Evolutionary conservation across 2,113 vertebrate genomes (phyloP), one percentile per base, ranked within the genome.

Genomic region (Brachypteracias leptosomus): DNA sequence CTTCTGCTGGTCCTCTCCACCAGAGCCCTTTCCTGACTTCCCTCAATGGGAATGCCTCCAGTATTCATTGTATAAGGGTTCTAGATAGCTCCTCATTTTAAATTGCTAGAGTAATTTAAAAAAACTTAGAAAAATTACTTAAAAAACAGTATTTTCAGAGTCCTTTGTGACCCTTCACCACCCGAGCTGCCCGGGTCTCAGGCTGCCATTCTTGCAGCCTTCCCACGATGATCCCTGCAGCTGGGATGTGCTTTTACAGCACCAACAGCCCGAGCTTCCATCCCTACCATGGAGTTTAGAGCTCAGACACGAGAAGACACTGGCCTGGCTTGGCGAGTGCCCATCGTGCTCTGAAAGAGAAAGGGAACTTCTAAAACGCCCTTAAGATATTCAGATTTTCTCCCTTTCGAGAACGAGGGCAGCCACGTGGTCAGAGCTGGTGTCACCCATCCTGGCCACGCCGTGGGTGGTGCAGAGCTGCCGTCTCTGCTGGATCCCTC

Each of bases 341-440:
- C 1, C 7, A 2, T 4, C 4, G 38, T 57, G 83, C 88, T 93
- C 51, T 95, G 85, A 95, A 92, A 92, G 81, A 71, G 88, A 96
- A 96, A 95, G 90, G 82, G 93, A 96, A 96, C 82, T 96, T 94
- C 74, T 19, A 7, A 91, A 94, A 96, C 93, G 76, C 92, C 96
- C 97, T 96, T 95, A 97, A 97, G 94, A 87, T 74, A 80, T 65
- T 89, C 88, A 76, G 66, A 59, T 90, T 71, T 82, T 35, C 94
- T 89, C 76, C 72, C 68, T 95, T 76, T 40, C 25, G 71, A 90
- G 68, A 87, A 36, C 16, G 46, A 77, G 86, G 52, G 78, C 54
- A 52, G 75, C 88, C 95, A 92, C 92, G 91, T 96, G 95, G 83
- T 92, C 82, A 36, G 78, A 71, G 70, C 79, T 95, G 87, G 86